Evolutionary conservation across 2,888 invertebrate species (phyloP).

Genomic region (Chloroclysta siterata): DNA sequence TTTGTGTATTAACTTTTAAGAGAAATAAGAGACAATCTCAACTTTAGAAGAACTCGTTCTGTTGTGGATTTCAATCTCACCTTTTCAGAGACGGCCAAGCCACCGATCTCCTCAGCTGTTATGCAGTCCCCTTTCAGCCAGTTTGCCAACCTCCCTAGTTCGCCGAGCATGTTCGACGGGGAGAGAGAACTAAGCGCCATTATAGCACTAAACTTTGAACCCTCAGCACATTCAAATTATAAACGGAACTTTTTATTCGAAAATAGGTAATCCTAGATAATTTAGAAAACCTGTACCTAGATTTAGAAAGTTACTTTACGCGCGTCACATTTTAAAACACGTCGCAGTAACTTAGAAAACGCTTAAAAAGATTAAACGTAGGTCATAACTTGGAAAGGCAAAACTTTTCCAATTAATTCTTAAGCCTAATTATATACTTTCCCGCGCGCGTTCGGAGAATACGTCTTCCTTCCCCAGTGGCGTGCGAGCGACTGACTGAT

Average conservation of each 20-base stretch:
- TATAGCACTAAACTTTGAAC: slow-evolving; percentile 15
- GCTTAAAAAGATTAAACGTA: not conserved
- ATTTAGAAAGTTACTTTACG: slow-evolving; percentile 1
- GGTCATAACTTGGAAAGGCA: not conserved
- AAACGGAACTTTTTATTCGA: not conserved
- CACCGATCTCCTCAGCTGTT: slow-evolving; percentile 70
- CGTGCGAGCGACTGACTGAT: slow-evolving; percentile 53
- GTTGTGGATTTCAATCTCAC: slow-evolving; percentile 52
- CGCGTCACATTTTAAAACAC: slow-evolving; percentile 16
- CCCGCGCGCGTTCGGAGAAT: slow-evolving; percentile 9
- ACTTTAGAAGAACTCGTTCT: slow-evolving; percentile 22
- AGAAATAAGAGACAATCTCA: slow-evolving; percentile 10
- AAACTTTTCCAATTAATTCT: slow-evolving; percentile 36
- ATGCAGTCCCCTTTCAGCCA: slow-evolving; percentile 79
- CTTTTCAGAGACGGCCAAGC: slow-evolving; percentile 77
- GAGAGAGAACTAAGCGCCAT: slow-evolving; percentile 76
- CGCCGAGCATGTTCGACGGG: slow-evolving; percentile 74
- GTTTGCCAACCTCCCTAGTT: slow-evolving; percentile 72
- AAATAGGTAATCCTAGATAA: not conserved
- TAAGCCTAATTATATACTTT: slow-evolving; percentile 8
- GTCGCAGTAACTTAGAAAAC: not conserved
- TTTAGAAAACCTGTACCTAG: not conserved
- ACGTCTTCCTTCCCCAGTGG: slow-evolving; percentile 45
- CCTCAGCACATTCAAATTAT: not conserved
- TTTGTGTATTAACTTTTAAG: too few species aligned